Conservation (phyloP, 2,797 vertebrate species). For the Molothrus ater region DNA sequence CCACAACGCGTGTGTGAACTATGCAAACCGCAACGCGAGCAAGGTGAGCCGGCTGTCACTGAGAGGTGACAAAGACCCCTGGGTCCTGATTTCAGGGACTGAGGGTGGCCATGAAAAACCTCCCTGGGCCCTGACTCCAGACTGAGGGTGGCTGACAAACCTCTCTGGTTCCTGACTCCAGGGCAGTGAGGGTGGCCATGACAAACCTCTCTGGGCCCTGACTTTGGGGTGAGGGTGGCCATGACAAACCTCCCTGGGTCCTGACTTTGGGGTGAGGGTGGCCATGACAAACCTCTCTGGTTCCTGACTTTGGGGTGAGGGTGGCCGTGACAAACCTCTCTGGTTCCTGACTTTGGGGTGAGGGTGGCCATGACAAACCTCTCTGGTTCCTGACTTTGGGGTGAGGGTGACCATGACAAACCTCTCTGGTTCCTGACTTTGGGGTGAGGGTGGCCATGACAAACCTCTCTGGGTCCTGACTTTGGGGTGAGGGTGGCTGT, state of each 20-base stretch:
- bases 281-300: too few relatives aligned
- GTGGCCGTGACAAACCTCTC: too few relatives aligned
- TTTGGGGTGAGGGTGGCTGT: too few relatives aligned
- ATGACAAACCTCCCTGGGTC: background rate
- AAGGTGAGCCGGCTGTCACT: background rate
- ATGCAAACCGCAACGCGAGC: constrained; percentile 91
- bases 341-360: rapidly evolving
- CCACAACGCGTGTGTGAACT: constrained; percentile 95
- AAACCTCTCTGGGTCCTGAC: too few relatives aligned
- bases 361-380: too few relatives aligned
- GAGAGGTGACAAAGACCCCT: background rate
- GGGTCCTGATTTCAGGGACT: rapidly evolving
- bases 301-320: rapidly evolving
- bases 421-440: rapidly evolving
- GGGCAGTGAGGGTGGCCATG: too few relatives aligned
- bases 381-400: background rate
- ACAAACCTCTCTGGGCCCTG: background rate
- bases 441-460: too few relatives aligned
- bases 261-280: too few relatives aligned
- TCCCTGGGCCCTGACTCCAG: rapidly evolving
- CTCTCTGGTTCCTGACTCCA: rapidly evolving
- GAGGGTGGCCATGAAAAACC: background rate
- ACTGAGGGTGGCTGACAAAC: too few relatives aligned
- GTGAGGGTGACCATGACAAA: too few relatives aligned
- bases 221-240: rapidly evolving